Evolutionary conservation across 2,888 invertebrate species (phyloP), one percentile per base, ranked within the genome.

Genomic region (Acrobasis suavella): DNA sequence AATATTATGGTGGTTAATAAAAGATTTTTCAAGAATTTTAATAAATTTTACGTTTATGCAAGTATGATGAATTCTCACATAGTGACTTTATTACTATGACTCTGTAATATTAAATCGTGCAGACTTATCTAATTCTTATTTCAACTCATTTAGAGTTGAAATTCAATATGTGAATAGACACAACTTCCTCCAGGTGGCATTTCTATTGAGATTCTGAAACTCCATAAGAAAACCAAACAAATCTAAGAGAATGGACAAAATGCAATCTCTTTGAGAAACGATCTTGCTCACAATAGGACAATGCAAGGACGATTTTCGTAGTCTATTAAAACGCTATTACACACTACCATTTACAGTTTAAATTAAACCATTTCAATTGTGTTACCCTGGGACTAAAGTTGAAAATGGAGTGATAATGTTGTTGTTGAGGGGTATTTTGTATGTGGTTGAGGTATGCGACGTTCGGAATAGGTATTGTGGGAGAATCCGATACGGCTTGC

Each of bases 241-340:
- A 78, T 80, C 73, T 77, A 75, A 73, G 71, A 78, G 81, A 81
- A 78, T 72, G 69, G 71, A 69, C 76, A 72, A 72, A 82, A 83
- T 77, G 83, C 86, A 86, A 84, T 86, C 83, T 77, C 82, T 84
- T 86, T 82, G 84, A 83, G 77, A 77, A 74, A 77, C 77, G 77
- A 76, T 82, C 81, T 76, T 69, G 71, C 77, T 78, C 71, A 89
- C 89, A 90, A 91, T 88, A 72, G 87, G 75, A 90, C 90, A 90
- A 89, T 78, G 85, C 88, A 91, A 90, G 91, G 91, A 87, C 89
- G 87, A 82, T 81, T 87, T 87, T 86, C 81, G 83, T 84, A 81
- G 83, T 83, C 80, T 82, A 90, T 90, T 89, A 90, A 90, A 89
- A 83, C 72, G 80, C 86, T 85, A 87, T 90, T 88, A 87, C 78